Evolutionary conservation across 1,140 invertebrate genomes (phyloP).

Genomic region (Cylas formicarius): DNA sequence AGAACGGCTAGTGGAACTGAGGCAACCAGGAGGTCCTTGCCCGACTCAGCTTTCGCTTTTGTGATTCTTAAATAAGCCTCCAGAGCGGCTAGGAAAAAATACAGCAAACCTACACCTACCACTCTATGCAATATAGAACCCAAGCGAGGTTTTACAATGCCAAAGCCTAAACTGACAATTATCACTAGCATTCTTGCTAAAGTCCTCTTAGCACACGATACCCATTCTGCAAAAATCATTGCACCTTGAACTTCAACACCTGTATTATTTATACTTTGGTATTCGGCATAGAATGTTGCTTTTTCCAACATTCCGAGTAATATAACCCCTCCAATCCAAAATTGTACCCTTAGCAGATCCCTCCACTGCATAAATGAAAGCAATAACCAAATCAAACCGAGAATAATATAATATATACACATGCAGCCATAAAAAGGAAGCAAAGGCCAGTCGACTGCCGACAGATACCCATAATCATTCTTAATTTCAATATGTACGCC

Average conservation of each 20-base stretch:
- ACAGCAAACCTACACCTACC: conserved; percentile 71
- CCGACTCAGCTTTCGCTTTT: conserved; percentile 57
- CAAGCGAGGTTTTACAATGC: conserved; percentile 87
- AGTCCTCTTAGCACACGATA: conserved; percentile 82
- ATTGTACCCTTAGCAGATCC: conserved; percentile 87
- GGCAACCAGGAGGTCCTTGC: conserved; percentile 61
- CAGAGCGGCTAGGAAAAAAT: conserved; percentile 73
- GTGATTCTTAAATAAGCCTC: conserved; percentile 75
- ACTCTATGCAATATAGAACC: conserved; percentile 81
- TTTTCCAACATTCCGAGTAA: conserved; percentile 78
- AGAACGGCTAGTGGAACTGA: conserved; percentile 65
- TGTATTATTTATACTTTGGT: conserved; percentile 68
- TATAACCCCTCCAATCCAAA: conserved; percentile 90
- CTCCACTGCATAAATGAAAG: conserved; percentile 82
- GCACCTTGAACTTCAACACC: conserved; percentile 61
- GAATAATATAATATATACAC: conserved; percentile 78
- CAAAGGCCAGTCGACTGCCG: conserved; percentile 67
- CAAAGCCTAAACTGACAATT: conserved; percentile 89
- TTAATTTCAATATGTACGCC: conserved; percentile 57
- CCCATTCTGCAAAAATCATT: conserved; percentile 75
- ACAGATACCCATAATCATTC: conserved; percentile 61
- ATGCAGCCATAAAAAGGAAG: conserved; percentile 82
- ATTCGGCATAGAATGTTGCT: conserved; percentile 86
- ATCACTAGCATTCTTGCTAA: conserved; percentile 88
- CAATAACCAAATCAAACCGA: conserved; percentile 76